A percentile compares a stretch with the other conserved stretches of the same genome.
Conservation (phyloP, 64 coral and sea anemone species). For the Montipora efflorescens region DNA sequence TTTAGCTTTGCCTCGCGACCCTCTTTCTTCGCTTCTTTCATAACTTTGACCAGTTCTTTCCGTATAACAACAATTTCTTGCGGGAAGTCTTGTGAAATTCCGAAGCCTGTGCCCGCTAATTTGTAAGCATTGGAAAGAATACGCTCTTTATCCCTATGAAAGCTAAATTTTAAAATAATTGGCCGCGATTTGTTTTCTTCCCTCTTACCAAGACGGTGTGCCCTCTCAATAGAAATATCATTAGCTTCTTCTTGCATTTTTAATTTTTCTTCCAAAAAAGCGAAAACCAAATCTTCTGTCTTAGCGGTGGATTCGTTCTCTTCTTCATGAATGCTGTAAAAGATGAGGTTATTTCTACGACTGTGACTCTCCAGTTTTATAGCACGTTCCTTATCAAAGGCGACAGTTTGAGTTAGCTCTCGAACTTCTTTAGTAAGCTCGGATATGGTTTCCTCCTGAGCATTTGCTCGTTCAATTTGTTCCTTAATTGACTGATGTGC, state of each 20-base stretch:
- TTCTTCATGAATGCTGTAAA: neutral
- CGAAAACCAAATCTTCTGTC: too few relatives aligned
- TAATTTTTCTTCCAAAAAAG: neutral
- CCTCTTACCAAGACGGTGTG: neutral
- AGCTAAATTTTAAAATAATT: neutral
- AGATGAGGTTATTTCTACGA: neutral
- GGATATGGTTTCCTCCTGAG: neutral
- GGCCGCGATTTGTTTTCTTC: neutral
- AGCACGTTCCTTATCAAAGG: neutral
- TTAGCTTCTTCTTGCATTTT: neutral
- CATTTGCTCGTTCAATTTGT: neutral
- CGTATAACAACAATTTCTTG: neutral
- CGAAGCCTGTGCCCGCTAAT: too few relatives aligned
- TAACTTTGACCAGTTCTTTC: neutral
- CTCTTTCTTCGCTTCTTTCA: conserved; percentile 23
- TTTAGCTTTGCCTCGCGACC: neutral
- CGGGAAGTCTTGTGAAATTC: neutral
- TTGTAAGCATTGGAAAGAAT: too few relatives aligned
- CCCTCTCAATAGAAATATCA: neutral
- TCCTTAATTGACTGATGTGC: neutral
- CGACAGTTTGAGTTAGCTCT: neutral
- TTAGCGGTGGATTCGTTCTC: neutral
- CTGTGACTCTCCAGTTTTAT: conserved; percentile 6
- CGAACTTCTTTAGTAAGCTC: neutral
- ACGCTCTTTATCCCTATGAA: neutral